Evolutionary conservation across 2,113 vertebrate species (phyloP).

Genomic region (western clawed frog (Xenopus tropicalis)): DNA sequence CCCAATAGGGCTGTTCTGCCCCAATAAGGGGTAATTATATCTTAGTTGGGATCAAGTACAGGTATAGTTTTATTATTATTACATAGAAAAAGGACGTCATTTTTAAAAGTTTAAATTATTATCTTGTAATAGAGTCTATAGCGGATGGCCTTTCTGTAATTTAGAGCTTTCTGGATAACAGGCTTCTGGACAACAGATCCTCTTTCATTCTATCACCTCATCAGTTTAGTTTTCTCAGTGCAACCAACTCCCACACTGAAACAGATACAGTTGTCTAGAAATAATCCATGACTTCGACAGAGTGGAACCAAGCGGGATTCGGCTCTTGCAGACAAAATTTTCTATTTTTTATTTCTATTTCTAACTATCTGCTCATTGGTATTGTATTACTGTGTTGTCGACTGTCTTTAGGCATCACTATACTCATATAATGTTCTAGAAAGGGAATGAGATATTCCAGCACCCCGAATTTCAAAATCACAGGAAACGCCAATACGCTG

Average conservation of each 20-base stretch:
- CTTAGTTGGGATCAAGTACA: too few relatives aligned
- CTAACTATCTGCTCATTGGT: neutral
- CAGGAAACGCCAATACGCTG: too few relatives aligned
- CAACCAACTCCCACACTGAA: neutral
- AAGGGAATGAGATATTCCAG: neutral
- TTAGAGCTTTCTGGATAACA: too few relatives aligned
- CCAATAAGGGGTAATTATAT: too few relatives aligned
- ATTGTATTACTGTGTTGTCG: neutral
- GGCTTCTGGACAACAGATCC: too few relatives aligned
- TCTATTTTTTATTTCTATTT: neutral
- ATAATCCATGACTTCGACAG: neutral
- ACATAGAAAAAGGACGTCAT: too few relatives aligned
- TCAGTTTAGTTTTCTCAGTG: conserved; percentile 16
- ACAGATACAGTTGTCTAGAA: neutral
- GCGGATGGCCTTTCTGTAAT: too few relatives aligned
- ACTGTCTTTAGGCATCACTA: neutral
- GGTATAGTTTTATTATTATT: too few relatives aligned
- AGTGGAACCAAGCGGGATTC: neutral
- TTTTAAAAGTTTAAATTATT: too few relatives aligned
- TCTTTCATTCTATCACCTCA: conserved; percentile 17
- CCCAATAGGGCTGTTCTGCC: too few relatives aligned
- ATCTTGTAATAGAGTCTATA: too few relatives aligned
- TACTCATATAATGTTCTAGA: neutral
- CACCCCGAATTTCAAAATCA: neutral
- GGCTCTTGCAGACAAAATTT: neutral